These are phyloP conservation scores for Macrotus californicus DNA, from an alignment of 2,113 vertebrate genomes.

Conservation along the genomic window DNA sequence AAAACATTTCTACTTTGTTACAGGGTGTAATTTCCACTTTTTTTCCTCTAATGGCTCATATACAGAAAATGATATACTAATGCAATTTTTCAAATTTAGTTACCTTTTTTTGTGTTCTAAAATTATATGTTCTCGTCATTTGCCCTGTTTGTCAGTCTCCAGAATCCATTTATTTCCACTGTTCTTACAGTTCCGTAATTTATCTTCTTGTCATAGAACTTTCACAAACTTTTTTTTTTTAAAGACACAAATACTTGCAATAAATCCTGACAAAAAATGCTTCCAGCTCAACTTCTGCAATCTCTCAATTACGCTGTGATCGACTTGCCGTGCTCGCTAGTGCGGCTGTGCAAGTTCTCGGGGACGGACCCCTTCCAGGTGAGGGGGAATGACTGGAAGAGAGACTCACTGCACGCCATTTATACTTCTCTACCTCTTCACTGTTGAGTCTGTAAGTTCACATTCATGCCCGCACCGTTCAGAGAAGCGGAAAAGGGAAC, in stretches of 20 bases:
- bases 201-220: constrained; percentile 84
- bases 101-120: constrained; percentile 83
- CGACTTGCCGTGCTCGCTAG: constrained; percentile 75
- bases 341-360: constrained; percentile 67
- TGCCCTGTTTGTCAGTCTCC: constrained; percentile 83
- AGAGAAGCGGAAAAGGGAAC: constrained; percentile 60
- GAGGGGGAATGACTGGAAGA: constrained; percentile 73
- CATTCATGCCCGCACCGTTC: constrained; percentile 58
- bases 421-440: constrained; percentile 69
- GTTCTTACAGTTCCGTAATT: constrained; percentile 79
- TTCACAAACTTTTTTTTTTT: constrained; percentile 79
- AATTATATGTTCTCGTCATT: constrained; percentile 82
- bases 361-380: constrained; percentile 67
- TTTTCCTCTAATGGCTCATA: constrained; percentile 86
- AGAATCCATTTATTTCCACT: constrained; percentile 82
- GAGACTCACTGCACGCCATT: constrained; percentile 75
- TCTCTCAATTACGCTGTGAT: constrained; percentile 82
- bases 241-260: constrained; percentile 76
- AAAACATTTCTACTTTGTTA: constrained; percentile 92
- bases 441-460: constrained; percentile 62
- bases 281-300: constrained; percentile 82
- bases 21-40: constrained; percentile 88
- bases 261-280: constrained; percentile 80
- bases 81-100: constrained; percentile 89
- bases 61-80: constrained; percentile 86